phyloP scores from a whole-genome alignment of 2,797 vertebrate genomes.

The Anguilla megastoma region DNA sequence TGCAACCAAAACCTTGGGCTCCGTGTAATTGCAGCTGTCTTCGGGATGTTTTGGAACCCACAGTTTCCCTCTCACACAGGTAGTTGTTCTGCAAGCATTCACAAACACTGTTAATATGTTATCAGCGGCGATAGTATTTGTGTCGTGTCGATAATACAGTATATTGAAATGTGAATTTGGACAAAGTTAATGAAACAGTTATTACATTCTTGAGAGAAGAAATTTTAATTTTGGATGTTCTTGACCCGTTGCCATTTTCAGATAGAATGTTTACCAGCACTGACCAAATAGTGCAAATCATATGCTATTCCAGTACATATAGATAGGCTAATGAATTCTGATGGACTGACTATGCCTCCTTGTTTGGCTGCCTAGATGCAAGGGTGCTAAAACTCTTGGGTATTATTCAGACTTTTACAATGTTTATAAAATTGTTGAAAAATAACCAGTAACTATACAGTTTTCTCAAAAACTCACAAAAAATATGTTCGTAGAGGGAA shows the following conservation, averaged over 20 bases:
- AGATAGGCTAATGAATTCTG: background rate
- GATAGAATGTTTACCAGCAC: background rate
- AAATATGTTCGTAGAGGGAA: too few relatives aligned
- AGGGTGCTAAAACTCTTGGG: too few relatives aligned
- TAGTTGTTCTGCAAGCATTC: conserved; percentile 27
- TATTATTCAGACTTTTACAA: too few relatives aligned
- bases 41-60: conserved; percentile 27
- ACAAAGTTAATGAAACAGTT: conserved; percentile 36
- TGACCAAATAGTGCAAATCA: conserved; percentile 4
- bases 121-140: background rate
- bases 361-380: too few relatives aligned
- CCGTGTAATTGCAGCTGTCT: conserved; percentile 56
- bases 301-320: background rate
- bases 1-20: conserved; percentile 40
- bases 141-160: conserved; percentile 31
- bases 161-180: conserved; percentile 40
- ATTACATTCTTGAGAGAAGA: conserved; percentile 23
- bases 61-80: conserved; percentile 9
- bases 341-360: too few relatives aligned
- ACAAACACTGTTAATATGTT: background rate
- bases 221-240: background rate
- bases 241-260: conserved; percentile 22
- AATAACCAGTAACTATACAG: too few relatives aligned
- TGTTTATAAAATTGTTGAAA: too few relatives aligned
- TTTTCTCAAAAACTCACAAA: too few relatives aligned